These are phyloP conservation scores for Pseudomyrmex gracilis DNA, from an alignment of 1,140 invertebrate species.

Conservation along the genomic window DNA sequence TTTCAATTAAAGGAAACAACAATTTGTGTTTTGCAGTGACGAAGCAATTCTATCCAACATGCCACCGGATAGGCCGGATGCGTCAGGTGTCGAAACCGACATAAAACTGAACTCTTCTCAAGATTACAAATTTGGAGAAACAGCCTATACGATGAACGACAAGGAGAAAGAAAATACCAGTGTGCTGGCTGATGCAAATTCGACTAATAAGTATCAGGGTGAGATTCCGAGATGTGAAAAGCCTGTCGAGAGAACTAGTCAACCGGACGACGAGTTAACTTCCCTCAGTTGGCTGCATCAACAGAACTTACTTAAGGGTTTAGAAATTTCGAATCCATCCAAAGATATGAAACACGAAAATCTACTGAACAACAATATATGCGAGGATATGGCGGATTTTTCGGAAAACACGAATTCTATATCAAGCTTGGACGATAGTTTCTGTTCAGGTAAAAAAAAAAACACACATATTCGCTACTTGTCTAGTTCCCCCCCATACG, in stretches of 20 bases:
- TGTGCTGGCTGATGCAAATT: conserved; percentile 70
- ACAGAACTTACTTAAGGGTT: conserved; percentile 94
- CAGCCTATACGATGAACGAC: conserved; percentile 76
- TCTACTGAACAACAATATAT: conserved; percentile 81
- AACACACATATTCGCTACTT: background rate
- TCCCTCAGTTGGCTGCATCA: conserved; percentile 96
- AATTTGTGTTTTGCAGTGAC: conserved; percentile 78
- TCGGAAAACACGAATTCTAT: conserved; percentile 81
- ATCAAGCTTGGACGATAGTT: conserved; percentile 81
- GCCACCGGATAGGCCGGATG: conserved; percentile 84
- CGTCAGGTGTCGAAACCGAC: conserved; percentile 79
- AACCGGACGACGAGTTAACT: conserved; percentile 93
- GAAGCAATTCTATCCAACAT: conserved; percentile 76
- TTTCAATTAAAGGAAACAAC: background rate
- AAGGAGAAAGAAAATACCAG: conserved; percentile 76
- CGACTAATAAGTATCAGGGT: conserved; percentile 68
- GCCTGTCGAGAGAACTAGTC: conserved; percentile 73
- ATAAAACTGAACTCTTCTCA: conserved; percentile 76
- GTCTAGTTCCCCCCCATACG: background rate
- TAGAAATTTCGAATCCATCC: conserved; percentile 81
- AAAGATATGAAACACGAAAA: conserved; percentile 81
- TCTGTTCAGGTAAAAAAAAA: conserved; percentile 79
- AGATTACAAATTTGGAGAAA: conserved; percentile 74
- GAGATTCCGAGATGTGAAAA: conserved; percentile 70
- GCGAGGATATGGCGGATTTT: conserved; percentile 80